phyloP scores from a whole-genome alignment of 2,888 invertebrate genomes.

The Crepidodera aurea region DNA sequence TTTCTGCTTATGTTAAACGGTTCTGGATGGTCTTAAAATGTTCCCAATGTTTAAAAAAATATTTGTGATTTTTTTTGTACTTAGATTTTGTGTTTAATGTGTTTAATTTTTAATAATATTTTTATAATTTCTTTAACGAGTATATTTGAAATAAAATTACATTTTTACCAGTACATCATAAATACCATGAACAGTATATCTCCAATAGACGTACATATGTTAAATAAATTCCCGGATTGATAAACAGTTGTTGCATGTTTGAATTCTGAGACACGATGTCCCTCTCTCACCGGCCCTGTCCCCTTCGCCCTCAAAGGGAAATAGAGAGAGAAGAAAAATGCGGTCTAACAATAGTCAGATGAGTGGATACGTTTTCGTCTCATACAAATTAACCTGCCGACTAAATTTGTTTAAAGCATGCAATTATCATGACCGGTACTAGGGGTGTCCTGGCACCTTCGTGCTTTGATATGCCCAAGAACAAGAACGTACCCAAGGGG shows the following conservation, averaged over 20 bases:
- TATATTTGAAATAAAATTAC: too few relatives aligned
- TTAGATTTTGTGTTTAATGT: too few relatives aligned
- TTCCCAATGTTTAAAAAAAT: too few relatives aligned
- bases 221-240: neutral
- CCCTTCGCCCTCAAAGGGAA: constrained; percentile 13
- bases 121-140: too few relatives aligned
- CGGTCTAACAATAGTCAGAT: constrained; percentile 50
- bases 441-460: constrained; percentile 57
- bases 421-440: constrained; percentile 61
- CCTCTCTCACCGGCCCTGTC: neutral
- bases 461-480: constrained; percentile 16
- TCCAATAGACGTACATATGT: too few relatives aligned
- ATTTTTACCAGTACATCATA: too few relatives aligned
- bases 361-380: constrained; percentile 57
- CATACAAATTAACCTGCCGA: constrained; percentile 61
- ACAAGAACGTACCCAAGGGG: neutral
- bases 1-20: too few relatives aligned
- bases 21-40: too few relatives aligned
- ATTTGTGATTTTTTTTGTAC: too few relatives aligned
- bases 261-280: neutral
- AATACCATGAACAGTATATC: too few relatives aligned
- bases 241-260: constrained; percentile 1
- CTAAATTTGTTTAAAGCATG: constrained; percentile 62
- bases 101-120: too few relatives aligned
- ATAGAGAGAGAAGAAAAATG: constrained; percentile 43